Conservation (phyloP, 1,140 invertebrate species). For the Arion vulgaris region DNA sequence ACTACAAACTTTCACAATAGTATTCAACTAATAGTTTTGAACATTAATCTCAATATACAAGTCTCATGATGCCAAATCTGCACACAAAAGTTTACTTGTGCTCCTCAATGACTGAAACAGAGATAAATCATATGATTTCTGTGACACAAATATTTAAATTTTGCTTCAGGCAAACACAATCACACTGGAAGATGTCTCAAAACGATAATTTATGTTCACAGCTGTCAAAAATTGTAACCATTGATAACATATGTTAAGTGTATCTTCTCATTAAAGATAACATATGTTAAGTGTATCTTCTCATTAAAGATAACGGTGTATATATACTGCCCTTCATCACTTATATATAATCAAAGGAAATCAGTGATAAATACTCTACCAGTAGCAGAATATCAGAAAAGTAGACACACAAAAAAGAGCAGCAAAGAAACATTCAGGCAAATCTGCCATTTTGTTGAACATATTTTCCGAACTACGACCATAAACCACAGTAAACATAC, state of each 20-base stretch:
- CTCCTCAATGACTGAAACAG: background rate
- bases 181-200: background rate
- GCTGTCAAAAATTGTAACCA: too few relatives aligned
- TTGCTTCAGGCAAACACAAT: background rate
- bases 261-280: too few relatives aligned
- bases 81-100: background rate
- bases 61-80: background rate
- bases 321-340: background rate
- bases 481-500: background rate
- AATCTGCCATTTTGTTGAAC: background rate
- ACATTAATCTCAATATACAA: background rate
- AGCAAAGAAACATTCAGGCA: background rate
- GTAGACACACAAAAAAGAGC: background rate
- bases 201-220: background rate
- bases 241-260: too few relatives aligned
- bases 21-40: background rate
- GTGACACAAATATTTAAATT: background rate
- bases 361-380: background rate
- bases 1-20: background rate
- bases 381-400: background rate
- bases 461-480: background rate
- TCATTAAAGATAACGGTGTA: too few relatives aligned
- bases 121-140: background rate
- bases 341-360: background rate
- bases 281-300: too few relatives aligned